phyloP scores from a whole-genome alignment of 2,888 invertebrate species.

The Linnaemya tessellans region DNA sequence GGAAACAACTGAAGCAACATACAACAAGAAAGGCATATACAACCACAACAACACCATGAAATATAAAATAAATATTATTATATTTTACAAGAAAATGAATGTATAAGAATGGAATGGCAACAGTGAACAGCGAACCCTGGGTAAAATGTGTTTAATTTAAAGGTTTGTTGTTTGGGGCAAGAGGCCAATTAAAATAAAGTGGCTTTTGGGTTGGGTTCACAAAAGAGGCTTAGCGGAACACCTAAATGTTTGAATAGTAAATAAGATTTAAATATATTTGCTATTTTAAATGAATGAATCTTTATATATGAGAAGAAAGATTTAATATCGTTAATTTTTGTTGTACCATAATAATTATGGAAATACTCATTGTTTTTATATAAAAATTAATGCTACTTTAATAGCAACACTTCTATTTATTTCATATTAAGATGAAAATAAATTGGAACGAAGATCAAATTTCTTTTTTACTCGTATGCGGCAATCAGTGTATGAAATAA shows the following conservation, averaged over 20 bases:
- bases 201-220: conserved; percentile 44
- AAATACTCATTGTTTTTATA: too few species aligned
- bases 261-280: conserved; percentile 33
- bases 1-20: conserved; percentile 63
- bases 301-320: not conserved
- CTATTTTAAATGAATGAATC: not conserved
- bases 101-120: conserved; percentile 15
- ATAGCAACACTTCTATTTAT: too few species aligned
- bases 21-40: conserved; percentile 26
- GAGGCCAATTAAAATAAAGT: conserved; percentile 70
- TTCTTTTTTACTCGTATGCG: too few species aligned
- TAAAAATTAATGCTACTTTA: too few species aligned
- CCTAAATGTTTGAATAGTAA: conserved; percentile 47
- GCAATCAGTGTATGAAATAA: too few species aligned
- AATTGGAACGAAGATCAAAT: too few species aligned
- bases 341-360: too few species aligned
- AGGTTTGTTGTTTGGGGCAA: conserved; percentile 63
- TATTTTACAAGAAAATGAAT: conserved; percentile 60
- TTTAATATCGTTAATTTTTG: too few species aligned
- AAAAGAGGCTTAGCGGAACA: conserved; percentile 53
- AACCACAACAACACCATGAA: conserved; percentile 36
- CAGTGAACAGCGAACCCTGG: not conserved
- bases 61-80: conserved; percentile 63
- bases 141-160: conserved; percentile 56
- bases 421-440: too few species aligned